A percentile compares a stretch with the other conserved stretches of the same genome.
phyloP scores from a whole-genome alignment of 2,113 vertebrate genomes.

The Prunella himalayana region DNA sequence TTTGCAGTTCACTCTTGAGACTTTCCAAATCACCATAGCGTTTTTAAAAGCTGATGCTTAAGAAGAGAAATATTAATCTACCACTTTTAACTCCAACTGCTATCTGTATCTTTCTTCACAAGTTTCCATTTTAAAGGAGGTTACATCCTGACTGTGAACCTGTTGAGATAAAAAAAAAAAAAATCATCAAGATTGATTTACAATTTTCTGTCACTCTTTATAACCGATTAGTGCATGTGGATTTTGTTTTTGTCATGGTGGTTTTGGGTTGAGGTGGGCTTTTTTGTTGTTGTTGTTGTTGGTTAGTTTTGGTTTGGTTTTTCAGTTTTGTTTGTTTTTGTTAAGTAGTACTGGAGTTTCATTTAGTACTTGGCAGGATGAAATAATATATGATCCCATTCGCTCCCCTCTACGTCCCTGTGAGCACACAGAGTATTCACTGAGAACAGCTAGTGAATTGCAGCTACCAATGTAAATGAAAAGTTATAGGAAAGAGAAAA shows the following conservation, averaged over 20 bases:
- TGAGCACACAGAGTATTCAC: not conserved
- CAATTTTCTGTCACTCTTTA: not conserved
- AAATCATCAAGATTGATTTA: not conserved
- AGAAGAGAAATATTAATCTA: slow-evolving; percentile 40
- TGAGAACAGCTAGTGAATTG: not conserved
- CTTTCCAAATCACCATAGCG: slow-evolving; percentile 75
- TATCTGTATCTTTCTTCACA: slow-evolving; percentile 73
- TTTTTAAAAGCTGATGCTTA: slow-evolving; percentile 55
- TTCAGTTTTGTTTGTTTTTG: not conserved
- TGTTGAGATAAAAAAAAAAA: slow-evolving; percentile 68
- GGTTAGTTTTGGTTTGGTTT: not conserved
- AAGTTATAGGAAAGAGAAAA: not conserved
- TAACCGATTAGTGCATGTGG: not conserved
- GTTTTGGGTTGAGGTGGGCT: not conserved
- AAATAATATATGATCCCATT: not conserved
- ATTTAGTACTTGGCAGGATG: not conserved
- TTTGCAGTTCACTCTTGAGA: slow-evolving; percentile 53
- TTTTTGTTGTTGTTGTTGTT: not conserved
- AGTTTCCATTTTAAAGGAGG: slow-evolving; percentile 73
- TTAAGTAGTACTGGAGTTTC: not conserved
- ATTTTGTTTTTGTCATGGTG: not conserved
- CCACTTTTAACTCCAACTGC: slow-evolving; percentile 59
- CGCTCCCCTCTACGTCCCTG: not conserved
- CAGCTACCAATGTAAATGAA: not conserved
- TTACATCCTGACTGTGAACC: slow-evolving; percentile 70